Evolutionary conservation across 1,140 invertebrate species (phyloP).

Genomic region (Listronotus oregonensis): DNA sequence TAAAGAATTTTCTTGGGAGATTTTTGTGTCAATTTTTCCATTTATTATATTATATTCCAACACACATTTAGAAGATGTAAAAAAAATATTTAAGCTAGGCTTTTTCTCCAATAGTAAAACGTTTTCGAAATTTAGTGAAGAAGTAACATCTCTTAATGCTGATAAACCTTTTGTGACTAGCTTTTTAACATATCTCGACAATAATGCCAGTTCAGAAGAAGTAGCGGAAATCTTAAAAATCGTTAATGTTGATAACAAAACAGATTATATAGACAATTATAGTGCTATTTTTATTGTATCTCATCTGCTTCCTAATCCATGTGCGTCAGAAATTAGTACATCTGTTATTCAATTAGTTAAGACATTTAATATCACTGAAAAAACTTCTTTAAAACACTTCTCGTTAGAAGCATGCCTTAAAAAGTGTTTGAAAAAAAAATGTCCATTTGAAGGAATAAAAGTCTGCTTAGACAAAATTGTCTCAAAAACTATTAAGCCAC

Average conservation of each 20-base stretch:
- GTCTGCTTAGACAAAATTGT: slow-evolving; percentile 43
- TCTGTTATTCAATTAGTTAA: slow-evolving; percentile 55
- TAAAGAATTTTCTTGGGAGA: slow-evolving; percentile 39
- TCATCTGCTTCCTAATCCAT: slow-evolving; percentile 31
- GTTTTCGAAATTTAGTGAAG: slow-evolving; percentile 13
- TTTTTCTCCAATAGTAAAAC: slow-evolving; percentile 41
- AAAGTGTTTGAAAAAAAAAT: slow-evolving; percentile 31
- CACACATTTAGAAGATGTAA: slow-evolving; percentile 57
- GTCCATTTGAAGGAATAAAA: slow-evolving; percentile 42
- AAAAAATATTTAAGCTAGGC: slow-evolving; percentile 51
- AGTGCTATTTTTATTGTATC: slow-evolving; percentile 31
- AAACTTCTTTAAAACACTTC: not conserved
- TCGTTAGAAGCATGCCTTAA: slow-evolving; percentile 12
- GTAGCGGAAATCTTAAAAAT: not conserved
- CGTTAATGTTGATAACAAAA: not conserved
- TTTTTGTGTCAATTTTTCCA: slow-evolving; percentile 61
- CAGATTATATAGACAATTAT: slow-evolving; percentile 44
- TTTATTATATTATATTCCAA: slow-evolving; percentile 63
- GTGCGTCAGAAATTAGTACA: slow-evolving; percentile 17
- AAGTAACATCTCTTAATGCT: not conserved
- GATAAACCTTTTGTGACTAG: not conserved
- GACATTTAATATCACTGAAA: slow-evolving; percentile 41
- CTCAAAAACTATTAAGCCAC: slow-evolving; percentile 30
- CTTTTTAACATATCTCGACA: not conserved
- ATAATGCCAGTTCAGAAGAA: not conserved